Evolutionary conservation across 2,888 invertebrate species (phyloP), one percentile per base, ranked within the genome.

Genomic region (Meteorus colon): DNA sequence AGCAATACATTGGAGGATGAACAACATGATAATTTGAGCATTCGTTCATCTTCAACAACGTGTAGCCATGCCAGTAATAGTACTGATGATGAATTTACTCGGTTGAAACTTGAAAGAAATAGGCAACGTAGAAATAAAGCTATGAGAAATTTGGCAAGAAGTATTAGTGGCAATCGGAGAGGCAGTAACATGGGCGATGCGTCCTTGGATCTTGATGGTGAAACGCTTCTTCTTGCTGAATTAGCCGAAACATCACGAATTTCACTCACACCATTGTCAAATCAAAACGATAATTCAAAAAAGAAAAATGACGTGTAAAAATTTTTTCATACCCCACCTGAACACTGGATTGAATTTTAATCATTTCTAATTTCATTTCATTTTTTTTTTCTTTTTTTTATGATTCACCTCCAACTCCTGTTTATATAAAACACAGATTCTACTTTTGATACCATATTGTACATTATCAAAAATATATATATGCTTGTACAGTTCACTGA

Each of bases 31-130:
- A 82, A 83, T 65, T 73, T 81, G 4, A 82, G 88, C 68, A 79
- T 81, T 0, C 66, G 78, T 3, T 85, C 86, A 34, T 82, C 86
- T 10, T 81, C 80, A 16, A 80, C 80, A 19, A 77, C 81, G 3
- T 37, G 41, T n/a, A 73, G 76, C 41, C 63, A 63, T 59, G 59
- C 27, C 31, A 82, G 80, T 8, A 82, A 79, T 14, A 81, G 78
- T 27, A 82, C 79, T 12, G 91, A 92, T 74, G 95, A 95, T 83
- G 95, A 95, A 80, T 95, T 95, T 84, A 92, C 93, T 65, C 93
- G 93, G 76, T 89, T 96, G 67, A 94, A 94, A 84, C 92, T 92
- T 63, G 91, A 92, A 73, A 91, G 95, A 2, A 94, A 94, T 83
- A 93, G 93, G 84, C 93, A 94, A 85, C 92, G 95, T n/a, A 89